Percentiles rank a stretch among this genome's conserved stretches.
Conservation (phyloP, 2,797 vertebrate genomes). For the Natrix natrix region DNA sequence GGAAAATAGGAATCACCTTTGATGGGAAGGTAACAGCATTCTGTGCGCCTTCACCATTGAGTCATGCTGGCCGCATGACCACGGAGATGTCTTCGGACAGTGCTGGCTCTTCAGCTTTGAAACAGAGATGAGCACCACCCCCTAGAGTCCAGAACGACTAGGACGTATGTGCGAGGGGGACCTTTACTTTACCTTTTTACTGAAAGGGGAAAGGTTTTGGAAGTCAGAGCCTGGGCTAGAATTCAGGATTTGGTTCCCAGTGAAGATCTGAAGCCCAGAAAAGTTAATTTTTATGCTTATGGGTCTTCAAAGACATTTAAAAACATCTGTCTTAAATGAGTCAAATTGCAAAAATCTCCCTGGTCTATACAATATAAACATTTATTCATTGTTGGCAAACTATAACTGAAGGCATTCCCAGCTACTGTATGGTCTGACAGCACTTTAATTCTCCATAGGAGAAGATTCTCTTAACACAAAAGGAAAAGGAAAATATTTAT, state of each 20-base stretch:
- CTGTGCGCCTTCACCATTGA: too few relatives aligned
- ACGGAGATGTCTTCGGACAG: too few relatives aligned
- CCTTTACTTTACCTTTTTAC: not conserved
- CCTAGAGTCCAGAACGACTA: too few relatives aligned
- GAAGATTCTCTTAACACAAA: not conserved
- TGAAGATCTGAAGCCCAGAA: conserved; percentile 51
- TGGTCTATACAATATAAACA: not conserved
- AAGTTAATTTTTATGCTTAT: conserved; percentile 64
- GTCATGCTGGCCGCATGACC: too few relatives aligned
- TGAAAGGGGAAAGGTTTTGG: not conserved
- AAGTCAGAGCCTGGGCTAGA: conserved; percentile 29
- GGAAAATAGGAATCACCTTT: too few relatives aligned
- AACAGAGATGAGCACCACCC: too few relatives aligned
- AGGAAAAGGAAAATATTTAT: not conserved
- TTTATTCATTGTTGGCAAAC: not conserved
- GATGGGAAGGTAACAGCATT: too few relatives aligned
- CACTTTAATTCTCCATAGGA: not conserved
- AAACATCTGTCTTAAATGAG: not conserved
- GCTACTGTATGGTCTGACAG: not conserved
- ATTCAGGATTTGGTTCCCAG: conserved; percentile 60
- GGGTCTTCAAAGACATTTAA: conserved; percentile 35
- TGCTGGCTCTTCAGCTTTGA: too few relatives aligned
- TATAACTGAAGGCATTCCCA: not conserved
- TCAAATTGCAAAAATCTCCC: not conserved
- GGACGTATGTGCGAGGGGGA: too few relatives aligned